Evolutionary conservation across 2,888 invertebrate species (phyloP), one percentile per base, ranked within the genome.

Genomic region (Hypselothyrea guttata): DNA sequence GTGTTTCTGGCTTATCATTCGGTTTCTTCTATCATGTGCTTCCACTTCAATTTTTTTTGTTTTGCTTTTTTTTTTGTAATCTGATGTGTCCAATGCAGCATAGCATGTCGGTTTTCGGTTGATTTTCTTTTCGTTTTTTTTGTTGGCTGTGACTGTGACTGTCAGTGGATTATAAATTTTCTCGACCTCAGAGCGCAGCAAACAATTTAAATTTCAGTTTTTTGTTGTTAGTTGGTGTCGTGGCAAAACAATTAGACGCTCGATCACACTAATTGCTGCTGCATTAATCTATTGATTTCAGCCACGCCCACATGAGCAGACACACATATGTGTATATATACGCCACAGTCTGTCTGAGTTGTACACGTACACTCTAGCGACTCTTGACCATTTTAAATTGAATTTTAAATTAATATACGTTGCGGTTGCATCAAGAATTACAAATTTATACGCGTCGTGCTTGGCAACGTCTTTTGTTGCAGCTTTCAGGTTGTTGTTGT

Each of bases 401-500:
- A 86, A 87, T 86, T 86, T 86, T 84, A 87, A 86, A 86, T 87
- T 87, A 87, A 86, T 86, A 87, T 87, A 84, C 74, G 84, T 75
- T 82, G 78, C 64, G 86, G 87, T 66, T 76, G 68, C 82, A 74
- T 77, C 84, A 78, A 69, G 82, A 77, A 86, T 86, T 76, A 87
- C 87, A 87, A 87, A 87, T 87, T 87, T 86, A 86, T 86, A 74
- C 55, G 71, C 65, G 62, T 60, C 59, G 61, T 76, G 63, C 59
- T 59, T 55, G 49, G 33, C 55, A 33, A 44, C 58, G 31, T 46
- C 71, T 52, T 22, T 59, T 65, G 54, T 56, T 55, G 52, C 57
- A 48, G 35, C 47, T 22, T 9, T 11, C 28, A 30, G 27, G 35
- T 55, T 45, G 33, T 15, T 16, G 5, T 45, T n/a, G 11, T 31